phyloP scores from a whole-genome alignment of 30 jellyfish, hydroid and myxozoan species.

The Hydractinia echinata region DNA sequence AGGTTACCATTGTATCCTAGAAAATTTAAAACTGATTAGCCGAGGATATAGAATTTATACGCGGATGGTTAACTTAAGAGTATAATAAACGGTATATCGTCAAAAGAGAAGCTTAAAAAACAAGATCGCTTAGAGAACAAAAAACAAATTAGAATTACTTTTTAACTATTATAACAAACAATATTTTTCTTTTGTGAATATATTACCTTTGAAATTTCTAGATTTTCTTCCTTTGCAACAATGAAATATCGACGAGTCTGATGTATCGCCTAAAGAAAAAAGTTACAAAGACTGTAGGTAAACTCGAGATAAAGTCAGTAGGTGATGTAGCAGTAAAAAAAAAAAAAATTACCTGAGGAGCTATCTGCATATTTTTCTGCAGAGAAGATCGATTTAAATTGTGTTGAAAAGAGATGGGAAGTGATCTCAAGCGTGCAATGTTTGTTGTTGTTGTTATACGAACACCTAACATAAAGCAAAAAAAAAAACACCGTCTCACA shows the following conservation, averaged over 20 bases:
- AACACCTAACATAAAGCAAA: background rate
- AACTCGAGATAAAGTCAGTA: too few species aligned
- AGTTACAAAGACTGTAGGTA: background rate
- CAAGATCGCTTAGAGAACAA: background rate
- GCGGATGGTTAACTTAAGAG: too few species aligned
- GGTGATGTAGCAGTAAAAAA: background rate
- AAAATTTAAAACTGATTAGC: too few species aligned
- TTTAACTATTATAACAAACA: background rate
- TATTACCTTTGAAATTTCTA: background rate
- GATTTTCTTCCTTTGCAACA: slow-evolving; percentile 28
- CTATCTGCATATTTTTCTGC: background rate
- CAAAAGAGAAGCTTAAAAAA: background rate
- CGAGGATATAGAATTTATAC: too few species aligned
- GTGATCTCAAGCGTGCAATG: slow-evolving; percentile 10
- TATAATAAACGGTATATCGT: too few species aligned
- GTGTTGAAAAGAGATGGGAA: background rate
- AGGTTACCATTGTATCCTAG: too few species aligned
- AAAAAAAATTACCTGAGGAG: background rate
- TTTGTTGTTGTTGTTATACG: background rate
- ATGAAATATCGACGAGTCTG: background rate
- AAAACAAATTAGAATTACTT: background rate
- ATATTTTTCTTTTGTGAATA: background rate
- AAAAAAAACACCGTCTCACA: too few species aligned
- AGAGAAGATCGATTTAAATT: slow-evolving; percentile 5
- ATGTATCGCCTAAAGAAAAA: background rate